phyloP scores from a whole-genome alignment of 1,140 invertebrate genomes.

The Heliconius himera region DNA sequence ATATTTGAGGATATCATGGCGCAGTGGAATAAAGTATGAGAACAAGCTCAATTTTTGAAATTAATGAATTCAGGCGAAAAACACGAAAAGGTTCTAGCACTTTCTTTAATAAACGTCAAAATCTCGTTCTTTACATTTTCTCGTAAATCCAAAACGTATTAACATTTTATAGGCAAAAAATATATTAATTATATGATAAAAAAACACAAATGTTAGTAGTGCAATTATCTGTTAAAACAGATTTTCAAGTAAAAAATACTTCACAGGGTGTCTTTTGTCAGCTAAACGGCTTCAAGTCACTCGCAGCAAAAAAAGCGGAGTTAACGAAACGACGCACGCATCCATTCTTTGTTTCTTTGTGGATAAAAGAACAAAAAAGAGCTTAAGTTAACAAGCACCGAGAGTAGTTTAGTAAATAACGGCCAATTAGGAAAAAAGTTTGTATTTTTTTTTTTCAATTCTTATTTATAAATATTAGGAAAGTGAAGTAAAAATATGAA shows the following conservation, averaged over 20 bases:
- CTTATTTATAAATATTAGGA: background rate
- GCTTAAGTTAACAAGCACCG: conserved; percentile 2
- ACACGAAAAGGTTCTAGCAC: no score
- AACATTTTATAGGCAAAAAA: no score
- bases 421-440: background rate
- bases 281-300: conserved; percentile 11
- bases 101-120: no score
- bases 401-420: background rate
- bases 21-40: no score
- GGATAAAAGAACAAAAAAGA: conserved; percentile 14
- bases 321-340: conserved; percentile 12
- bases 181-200: background rate
- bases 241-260: conserved; percentile 1
- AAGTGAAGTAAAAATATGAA: background rate
- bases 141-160: no score
- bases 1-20: background rate
- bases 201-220: background rate
- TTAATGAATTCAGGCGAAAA: no score
- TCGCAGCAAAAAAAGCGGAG: conserved; percentile 5
- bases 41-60: no score
- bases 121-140: no score
- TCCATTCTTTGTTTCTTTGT: conserved; percentile 9
- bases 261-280: conserved; percentile 5
- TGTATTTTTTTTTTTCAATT: background rate
- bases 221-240: background rate